Percentiles rank a stretch among this genome's conserved stretches.
These are phyloP conservation scores for Machaerirhynchus nigripectus DNA, from an alignment of 2,113 vertebrate species.

Conservation along the genomic window DNA sequence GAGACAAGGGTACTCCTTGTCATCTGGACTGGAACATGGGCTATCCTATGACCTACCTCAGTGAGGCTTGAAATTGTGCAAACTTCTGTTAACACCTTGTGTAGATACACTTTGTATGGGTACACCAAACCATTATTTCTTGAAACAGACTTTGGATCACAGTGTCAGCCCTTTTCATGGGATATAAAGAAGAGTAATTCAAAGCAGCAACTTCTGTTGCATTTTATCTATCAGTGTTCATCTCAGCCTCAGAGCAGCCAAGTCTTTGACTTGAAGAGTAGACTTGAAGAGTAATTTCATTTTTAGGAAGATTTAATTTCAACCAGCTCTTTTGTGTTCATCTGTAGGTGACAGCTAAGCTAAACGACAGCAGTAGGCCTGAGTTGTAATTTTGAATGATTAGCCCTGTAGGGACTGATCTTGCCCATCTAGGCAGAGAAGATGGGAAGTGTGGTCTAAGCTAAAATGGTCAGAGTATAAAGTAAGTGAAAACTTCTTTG, in stretches of 20 bases:
- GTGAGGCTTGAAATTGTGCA: background rate
- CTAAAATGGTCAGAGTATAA: background rate
- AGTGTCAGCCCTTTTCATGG: background rate
- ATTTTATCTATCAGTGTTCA: background rate
- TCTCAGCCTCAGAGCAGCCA: background rate
- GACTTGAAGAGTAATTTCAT: background rate
- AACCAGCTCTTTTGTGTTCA: background rate
- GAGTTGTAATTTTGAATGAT: background rate
- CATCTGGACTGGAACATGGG: background rate
- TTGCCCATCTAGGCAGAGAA: background rate
- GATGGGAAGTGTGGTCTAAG: background rate
- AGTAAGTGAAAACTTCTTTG: background rate
- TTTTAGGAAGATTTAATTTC: background rate
- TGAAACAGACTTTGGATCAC: background rate
- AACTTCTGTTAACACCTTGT: background rate
- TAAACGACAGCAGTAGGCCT: background rate
- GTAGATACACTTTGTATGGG: background rate
- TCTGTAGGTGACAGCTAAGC: background rate
- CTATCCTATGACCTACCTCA: background rate
- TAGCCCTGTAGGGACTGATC: background rate
- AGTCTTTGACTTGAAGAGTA: background rate
- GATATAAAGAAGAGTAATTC: background rate
- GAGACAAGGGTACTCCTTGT: background rate
- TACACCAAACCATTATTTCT: background rate
- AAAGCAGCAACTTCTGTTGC: background rate